A percentile compares a stretch with the other conserved stretches of the same genome.
These are phyloP conservation scores for Eubasilissa regina DNA, from an alignment of 1,140 invertebrate species.

Conservation along the genomic window DNA sequence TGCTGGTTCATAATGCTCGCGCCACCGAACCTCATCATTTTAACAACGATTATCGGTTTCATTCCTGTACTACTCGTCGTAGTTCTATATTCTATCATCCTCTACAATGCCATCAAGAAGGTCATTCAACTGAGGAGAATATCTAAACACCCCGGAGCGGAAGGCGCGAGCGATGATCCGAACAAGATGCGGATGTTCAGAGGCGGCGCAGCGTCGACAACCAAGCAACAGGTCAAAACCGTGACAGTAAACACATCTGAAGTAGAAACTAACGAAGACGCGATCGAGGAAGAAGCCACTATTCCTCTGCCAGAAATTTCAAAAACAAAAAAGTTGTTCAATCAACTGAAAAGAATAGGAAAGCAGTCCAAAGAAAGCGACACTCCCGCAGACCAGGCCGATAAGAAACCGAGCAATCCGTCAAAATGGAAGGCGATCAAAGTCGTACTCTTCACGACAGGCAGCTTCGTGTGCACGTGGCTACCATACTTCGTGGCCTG, in stretches of 20 bases:
- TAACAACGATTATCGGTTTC: conserved; percentile 71
- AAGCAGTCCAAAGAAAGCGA: not conserved
- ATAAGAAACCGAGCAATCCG: conserved; percentile 61
- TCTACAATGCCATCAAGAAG: conserved; percentile 51
- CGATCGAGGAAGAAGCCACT: conserved; percentile 1
- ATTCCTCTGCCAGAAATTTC: conserved; percentile 1
- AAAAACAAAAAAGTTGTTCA: conserved; percentile 2
- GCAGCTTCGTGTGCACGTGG: conserved; percentile 72
- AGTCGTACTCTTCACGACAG: conserved; percentile 73
- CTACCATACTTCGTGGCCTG: conserved; percentile 70
- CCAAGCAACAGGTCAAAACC: not conserved
- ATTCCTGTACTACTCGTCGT: conserved; percentile 71
- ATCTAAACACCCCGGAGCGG: not conserved
- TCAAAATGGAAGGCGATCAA: conserved; percentile 74
- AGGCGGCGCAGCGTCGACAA: conserved; percentile 19
- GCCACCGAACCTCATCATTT: conserved; percentile 69
- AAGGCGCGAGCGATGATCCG: not conserved
- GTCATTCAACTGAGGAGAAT: conserved; percentile 47
- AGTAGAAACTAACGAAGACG: not conserved
- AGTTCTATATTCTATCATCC: conserved; percentile 71
- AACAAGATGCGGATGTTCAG: conserved; percentile 42
- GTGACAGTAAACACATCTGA: not conserved
- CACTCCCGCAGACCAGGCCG: conserved; percentile 6
- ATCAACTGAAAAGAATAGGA: conserved; percentile 24
- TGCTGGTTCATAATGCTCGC: conserved; percentile 73